Percentiles rank a stretch among this genome's conserved stretches.
Conservation (phyloP, 1,140 invertebrate genomes). For the Armadillidium nasatum region DNA sequence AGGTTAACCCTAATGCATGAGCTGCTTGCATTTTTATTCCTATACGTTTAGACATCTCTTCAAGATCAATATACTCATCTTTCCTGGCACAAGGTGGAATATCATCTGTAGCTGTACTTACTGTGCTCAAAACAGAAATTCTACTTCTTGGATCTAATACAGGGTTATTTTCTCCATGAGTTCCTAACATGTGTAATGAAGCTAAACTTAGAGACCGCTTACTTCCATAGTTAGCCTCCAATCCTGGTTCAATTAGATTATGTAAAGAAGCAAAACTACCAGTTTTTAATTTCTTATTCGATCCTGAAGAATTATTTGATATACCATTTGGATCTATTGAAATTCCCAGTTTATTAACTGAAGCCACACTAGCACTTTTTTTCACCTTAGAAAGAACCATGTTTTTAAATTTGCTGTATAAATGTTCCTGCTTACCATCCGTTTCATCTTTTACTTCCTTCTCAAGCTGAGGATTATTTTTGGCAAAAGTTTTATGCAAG, state of each 20-base stretch:
- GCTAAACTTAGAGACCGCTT: slow-evolving; percentile 44
- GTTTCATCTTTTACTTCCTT: slow-evolving; percentile 43
- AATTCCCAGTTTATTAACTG: slow-evolving; percentile 36
- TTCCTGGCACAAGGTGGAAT: slow-evolving; percentile 35
- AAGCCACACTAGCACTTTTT: slow-evolving; percentile 40
- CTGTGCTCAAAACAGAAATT: neutral
- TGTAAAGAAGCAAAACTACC: slow-evolving; percentile 43
- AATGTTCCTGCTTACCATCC: slow-evolving; percentile 34
- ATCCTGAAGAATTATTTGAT: slow-evolving; percentile 23
- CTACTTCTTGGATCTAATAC: neutral
- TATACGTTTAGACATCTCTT: slow-evolving; percentile 42
- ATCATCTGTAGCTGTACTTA: slow-evolving; percentile 20
- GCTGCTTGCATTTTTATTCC: slow-evolving; percentile 37
- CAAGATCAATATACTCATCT: slow-evolving; percentile 44
- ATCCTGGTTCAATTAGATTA: slow-evolving; percentile 39
- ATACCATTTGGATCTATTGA: slow-evolving; percentile 33
- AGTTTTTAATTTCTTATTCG: slow-evolving; percentile 37
- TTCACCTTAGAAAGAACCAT: slow-evolving; percentile 37
- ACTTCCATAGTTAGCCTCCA: slow-evolving; percentile 35
- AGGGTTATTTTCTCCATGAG: neutral
- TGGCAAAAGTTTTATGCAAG: slow-evolving; percentile 44
- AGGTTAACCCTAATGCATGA: neutral
- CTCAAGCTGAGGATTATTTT: slow-evolving; percentile 42
- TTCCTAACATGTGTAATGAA: slow-evolving; percentile 23
- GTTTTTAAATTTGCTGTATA: slow-evolving; percentile 42